Conservation (phyloP, 2,113 vertebrate species). For the Scartelaos histophorus region DNA sequence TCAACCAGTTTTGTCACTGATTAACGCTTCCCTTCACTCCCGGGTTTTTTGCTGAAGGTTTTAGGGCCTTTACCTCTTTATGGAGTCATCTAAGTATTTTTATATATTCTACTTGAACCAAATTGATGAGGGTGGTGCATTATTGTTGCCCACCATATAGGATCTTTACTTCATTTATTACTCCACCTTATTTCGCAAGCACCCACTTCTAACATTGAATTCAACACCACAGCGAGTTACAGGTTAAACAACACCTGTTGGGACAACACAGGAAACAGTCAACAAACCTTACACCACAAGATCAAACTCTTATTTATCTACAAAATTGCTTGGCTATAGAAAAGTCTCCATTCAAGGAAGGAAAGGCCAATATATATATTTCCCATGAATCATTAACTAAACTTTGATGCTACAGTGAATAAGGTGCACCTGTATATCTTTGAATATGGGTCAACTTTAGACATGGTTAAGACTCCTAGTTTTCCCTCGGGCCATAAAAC, state of each 20-base stretch:
- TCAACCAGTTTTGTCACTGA: slow-evolving; percentile 54
- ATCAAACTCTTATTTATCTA: not conserved
- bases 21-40: slow-evolving; percentile 28
- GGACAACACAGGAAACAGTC: slow-evolving; percentile 19
- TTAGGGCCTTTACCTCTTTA: not conserved
- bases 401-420: not conserved
- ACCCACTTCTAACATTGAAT: not conserved
- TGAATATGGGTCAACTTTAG: slow-evolving; percentile 15
- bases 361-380: not conserved
- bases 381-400: not conserved
- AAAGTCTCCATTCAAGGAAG: not conserved
- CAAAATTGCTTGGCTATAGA: not conserved
- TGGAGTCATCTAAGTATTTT: not conserved
- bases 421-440: not conserved
- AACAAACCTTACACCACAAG: slow-evolving; percentile 2
- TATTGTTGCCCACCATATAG: not conserved
- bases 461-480: not conserved
- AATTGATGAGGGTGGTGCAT: not conserved
- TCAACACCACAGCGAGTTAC: slow-evolving; percentile 1
- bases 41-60: not conserved
- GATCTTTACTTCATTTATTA: not conserved
- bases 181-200: not conserved
- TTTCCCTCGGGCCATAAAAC: slow-evolving; percentile 15
- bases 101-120: not conserved
- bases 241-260: slow-evolving; percentile 50